Evolutionary conservation across 2,113 vertebrate species (phyloP), one percentile per base, ranked within the genome.

Genomic region (Trematomus loennbergii): DNA sequence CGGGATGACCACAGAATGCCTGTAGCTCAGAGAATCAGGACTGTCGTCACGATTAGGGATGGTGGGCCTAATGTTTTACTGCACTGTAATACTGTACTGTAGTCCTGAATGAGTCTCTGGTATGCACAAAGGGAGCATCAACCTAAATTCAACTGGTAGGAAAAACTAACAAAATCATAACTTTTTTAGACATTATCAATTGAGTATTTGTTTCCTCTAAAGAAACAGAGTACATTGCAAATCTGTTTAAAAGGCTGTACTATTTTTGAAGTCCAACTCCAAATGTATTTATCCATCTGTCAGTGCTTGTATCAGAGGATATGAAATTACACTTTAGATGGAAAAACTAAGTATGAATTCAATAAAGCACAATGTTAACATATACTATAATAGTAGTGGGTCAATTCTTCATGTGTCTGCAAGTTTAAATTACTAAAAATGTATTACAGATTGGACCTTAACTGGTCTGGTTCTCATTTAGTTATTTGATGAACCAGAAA

Each of bases 1-100:
- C 72, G 88, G 86, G 85, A 90, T 91, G 92, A 91, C 90, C 91
- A 92, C 81, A 88, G 85, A 88, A 88, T 75, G 89, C 89, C 84
- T 88, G 88, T 83, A 84, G 91, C 88, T 83, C 1, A 50, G 88
- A 88, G 88, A 90, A 89, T 89, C 89, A 88, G 88, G 78, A 58
- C 88, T 83, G 89, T 90, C 85, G 54, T 85, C 84, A 79, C 55
- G 25, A 91, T 92, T 91, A 89, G 92, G 82, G 76, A 88, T 81
- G 90, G 82, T 79, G 63, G 85, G 73, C 65, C 86, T 80, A 79
- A 87, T 89, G 86, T 92, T 92, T 90, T 62, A 87, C 69, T 81
- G 82, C 76, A 77, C 92, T 74, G 66, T 83, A 83, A 81, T 84
- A 81, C 76, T 81, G 52, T 66, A 87, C 84, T 86, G 43, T 64